Evolutionary conservation across 2,113 vertebrate species (phyloP).

Genomic region (Pelecanoides urinatrix): DNA sequence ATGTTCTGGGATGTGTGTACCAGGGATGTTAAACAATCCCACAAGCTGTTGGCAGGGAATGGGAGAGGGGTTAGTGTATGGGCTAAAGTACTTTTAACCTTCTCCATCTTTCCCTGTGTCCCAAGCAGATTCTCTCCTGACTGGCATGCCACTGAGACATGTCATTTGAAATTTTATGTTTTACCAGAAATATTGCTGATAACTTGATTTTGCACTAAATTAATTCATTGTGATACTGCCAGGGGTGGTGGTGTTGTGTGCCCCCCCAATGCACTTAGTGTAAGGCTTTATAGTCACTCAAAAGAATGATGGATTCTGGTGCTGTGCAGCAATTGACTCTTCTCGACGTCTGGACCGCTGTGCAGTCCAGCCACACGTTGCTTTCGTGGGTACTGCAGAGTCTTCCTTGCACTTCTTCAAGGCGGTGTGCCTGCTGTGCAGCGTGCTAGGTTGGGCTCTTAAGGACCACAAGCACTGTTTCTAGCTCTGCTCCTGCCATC

Average conservation of each 20-base stretch:
- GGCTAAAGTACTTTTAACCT: neutral
- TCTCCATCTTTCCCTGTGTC: neutral
- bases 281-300: neutral
- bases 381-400: neutral
- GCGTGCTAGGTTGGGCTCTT: neutral
- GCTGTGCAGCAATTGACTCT: neutral
- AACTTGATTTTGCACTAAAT: neutral
- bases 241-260: neutral
- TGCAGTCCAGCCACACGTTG: rapidly evolving
- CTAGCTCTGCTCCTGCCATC: neutral
- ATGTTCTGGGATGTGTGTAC: neutral
- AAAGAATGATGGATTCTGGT: neutral
- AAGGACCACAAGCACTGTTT: neutral
- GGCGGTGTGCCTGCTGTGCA: neutral
- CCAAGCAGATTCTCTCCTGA: neutral
- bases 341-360: neutral
- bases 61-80: neutral
- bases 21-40: neutral
- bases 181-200: neutral
- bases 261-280: neutral
- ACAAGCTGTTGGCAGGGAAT: neutral
- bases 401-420: neutral
- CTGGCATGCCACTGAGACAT: neutral
- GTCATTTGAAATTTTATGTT: neutral
- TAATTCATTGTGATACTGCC: neutral